A percentile compares a stretch with the other conserved stretches of the same genome.
Conservation (phyloP, 1,140 invertebrate species). For the Pseudoatta argentina region DNA sequence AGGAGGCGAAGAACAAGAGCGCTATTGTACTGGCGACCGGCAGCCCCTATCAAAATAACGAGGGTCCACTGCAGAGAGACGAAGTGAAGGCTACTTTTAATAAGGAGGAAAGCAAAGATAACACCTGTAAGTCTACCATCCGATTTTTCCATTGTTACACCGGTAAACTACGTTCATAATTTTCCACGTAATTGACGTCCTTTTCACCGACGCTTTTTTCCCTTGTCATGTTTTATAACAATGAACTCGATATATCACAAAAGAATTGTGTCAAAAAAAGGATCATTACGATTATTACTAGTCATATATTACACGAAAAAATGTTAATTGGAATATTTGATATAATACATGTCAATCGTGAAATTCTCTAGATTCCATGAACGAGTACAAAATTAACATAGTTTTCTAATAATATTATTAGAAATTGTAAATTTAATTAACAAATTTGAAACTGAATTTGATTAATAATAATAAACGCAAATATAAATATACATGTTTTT, state of each 20-base stretch:
- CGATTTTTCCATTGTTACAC: slow-evolving; percentile 67
- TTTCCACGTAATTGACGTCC: slow-evolving; percentile 69
- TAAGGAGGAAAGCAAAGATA: slow-evolving; percentile 85
- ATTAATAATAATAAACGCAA: background rate
- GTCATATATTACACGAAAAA: background rate
- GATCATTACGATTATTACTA: slow-evolving; percentile 21
- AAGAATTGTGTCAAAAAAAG: background rate
- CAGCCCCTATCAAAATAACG: slow-evolving; percentile 85
- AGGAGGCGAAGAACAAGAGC: slow-evolving; percentile 86
- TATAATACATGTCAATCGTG: background rate
- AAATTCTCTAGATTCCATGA: background rate
- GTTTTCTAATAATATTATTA: background rate
- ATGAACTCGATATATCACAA: slow-evolving; percentile 39
- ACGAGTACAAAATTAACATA: background rate
- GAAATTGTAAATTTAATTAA: background rate
- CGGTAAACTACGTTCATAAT: slow-evolving; percentile 64
- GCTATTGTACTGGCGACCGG: slow-evolving; percentile 80
- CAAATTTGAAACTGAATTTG: background rate
- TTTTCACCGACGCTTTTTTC: slow-evolving; percentile 42
- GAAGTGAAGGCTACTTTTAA: slow-evolving; percentile 89
- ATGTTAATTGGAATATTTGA: slow-evolving; percentile 9
- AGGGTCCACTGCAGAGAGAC: slow-evolving; percentile 90
- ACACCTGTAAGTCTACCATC: slow-evolving; percentile 80
- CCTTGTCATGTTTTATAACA: slow-evolving; percentile 20
- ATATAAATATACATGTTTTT: background rate